Percentiles rank a stretch among this genome's conserved stretches.
These are phyloP conservation scores for Nibea albiflora DNA, from an alignment of 2,113 vertebrate species.

Conservation along the genomic window DNA sequence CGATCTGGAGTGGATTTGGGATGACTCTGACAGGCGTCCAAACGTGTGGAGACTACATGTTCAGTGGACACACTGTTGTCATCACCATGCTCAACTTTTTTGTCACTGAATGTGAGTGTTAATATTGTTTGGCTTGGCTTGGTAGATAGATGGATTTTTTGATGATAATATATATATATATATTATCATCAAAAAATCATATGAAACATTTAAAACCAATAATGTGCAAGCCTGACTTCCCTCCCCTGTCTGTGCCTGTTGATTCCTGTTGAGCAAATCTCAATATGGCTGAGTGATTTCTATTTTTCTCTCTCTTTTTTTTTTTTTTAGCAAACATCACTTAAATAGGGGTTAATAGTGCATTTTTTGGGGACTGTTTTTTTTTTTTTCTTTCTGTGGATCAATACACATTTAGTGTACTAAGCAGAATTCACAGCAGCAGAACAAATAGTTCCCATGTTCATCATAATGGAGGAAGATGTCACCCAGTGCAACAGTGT, in stretches of 20 bases:
- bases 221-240: neutral
- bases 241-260: neutral
- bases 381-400: neutral
- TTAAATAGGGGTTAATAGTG: neutral
- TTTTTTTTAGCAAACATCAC: no score
- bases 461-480: neutral
- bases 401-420: neutral
- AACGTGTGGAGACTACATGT: constrained; percentile 99
- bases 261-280: neutral
- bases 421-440: neutral
- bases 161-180: no score
- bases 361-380: neutral
- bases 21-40: constrained; percentile 98
- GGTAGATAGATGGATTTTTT: no score
- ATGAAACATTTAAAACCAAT: neutral
- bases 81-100: constrained; percentile 99
- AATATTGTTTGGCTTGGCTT: neutral
- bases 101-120: constrained; percentile 83
- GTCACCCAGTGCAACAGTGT: neutral
- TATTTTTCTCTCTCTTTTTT: no score
- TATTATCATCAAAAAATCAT: neutral
- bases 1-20: constrained; percentile 97
- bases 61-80: constrained; percentile 97
- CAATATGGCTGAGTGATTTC: neutral
- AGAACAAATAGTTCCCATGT: neutral